Base-by-base conservation (phyloP, 2,888 invertebrate genomes). In the Tolmerus cingulatus region DNA sequence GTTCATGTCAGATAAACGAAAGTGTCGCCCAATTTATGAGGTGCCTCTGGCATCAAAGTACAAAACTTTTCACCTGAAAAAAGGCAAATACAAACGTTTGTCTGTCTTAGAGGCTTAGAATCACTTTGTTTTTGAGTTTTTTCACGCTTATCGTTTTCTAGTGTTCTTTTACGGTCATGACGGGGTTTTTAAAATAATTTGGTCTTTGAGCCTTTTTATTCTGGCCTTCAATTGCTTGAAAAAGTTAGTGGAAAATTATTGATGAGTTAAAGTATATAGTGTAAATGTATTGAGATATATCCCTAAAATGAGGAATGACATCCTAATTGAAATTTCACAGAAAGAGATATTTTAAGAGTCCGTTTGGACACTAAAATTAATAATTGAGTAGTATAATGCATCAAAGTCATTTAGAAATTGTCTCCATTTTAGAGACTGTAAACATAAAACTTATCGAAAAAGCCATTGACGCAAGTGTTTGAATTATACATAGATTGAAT, bases 51-150 rank as follows among this genome's bases (percentile, higher is more conserved):
- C 74, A 74, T 85, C 85, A 85, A 85, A 85, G 85, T 85, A 85
- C 74, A 74, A 85, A 85, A 85, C 85, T 74, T 85, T 85, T 85
- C 85, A 85, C 85, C 85, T 85, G 74, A 74, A 74, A 84, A 9
- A 57, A 66, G 16, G 16, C 0, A 46, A 46, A 79, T 79, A 55
- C 79, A 79, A 66, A 79, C 51, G 23, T 79, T 79, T 51, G 30
- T 46, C 79, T 51, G 30, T 46, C 79, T 79, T 79, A n/a, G 12
- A 79, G 79, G 79, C 23, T 79, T 51, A 51, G 51, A 79, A 27
- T 27, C 51, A 40, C 51, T 79, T 79, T 79, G 79, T 79, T 79
- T 78, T 79, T 30, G 8, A 66, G 16, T 55, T 51, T 51, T 23
- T 79, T 79, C 66, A 12, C 23, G 2, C 66, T 66, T 66, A 66